phyloP scores from a whole-genome alignment of 2,888 invertebrate species.

The Lasioglossum calceatum region DNA sequence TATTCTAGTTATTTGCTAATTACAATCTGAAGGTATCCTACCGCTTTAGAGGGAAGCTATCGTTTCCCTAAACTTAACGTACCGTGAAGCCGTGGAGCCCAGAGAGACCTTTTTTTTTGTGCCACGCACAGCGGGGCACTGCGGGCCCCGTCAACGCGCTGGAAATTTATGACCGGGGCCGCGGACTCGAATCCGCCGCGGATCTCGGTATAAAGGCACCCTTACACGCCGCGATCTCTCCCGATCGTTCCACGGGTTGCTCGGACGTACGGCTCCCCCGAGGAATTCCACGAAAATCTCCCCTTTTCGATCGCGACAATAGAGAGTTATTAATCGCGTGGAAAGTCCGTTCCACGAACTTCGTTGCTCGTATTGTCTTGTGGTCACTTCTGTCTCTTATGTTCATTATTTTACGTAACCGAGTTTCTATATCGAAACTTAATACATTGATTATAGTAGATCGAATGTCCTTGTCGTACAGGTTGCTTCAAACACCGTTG shows the following conservation, averaged over 20 bases:
- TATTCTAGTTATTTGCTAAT: too few species aligned
- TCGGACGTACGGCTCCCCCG: not conserved
- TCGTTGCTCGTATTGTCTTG: constrained; percentile 50
- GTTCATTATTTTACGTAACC: constrained; percentile 55
- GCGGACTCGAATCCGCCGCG: too few species aligned
- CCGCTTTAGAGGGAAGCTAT: too few species aligned
- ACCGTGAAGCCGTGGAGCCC: too few species aligned
- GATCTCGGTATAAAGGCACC: too few species aligned
- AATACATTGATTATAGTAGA: constrained; percentile 52
- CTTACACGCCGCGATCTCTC: not conserved
- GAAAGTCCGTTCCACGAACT: constrained; percentile 37
- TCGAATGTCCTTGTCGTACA: constrained; percentile 21
- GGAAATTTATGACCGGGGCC: too few species aligned
- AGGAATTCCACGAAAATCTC: not conserved
- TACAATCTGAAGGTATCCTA: too few species aligned
- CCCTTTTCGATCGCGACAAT: not conserved
- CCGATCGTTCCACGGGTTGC: not conserved
- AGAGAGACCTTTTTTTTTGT: too few species aligned
- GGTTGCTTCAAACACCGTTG: not conserved
- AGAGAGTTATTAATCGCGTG: constrained; percentile 29
- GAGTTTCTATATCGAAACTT: constrained; percentile 52
- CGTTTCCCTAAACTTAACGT: too few species aligned
- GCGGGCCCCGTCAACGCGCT: too few species aligned
- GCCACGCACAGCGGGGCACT: too few species aligned
- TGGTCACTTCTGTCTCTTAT: constrained; percentile 27